A percentile compares a stretch with the other conserved stretches of the same genome.
Evolutionary conservation across 2,888 invertebrate species (phyloP).

Genomic region (Amphipyra berbera): DNA sequence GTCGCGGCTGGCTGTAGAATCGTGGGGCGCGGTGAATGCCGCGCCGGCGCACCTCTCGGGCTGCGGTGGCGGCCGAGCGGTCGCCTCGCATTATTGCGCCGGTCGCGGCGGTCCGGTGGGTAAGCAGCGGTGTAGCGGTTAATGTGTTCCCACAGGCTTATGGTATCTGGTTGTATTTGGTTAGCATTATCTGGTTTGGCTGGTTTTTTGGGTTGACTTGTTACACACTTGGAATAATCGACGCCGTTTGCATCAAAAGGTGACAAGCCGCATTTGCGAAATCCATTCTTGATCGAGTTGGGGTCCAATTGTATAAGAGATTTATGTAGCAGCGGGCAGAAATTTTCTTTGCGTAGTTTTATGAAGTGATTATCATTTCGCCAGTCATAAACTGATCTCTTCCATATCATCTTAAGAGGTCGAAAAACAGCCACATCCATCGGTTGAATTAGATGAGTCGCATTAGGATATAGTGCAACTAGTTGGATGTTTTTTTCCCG

Average conservation of each 20-base stretch:
- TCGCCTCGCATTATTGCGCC: too few relatives aligned
- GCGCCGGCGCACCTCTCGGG: too few relatives aligned
- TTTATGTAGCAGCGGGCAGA: constrained; percentile 9
- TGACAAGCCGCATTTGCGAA: constrained; percentile 5
- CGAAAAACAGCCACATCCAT: constrained; percentile 39
- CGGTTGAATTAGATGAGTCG: constrained; percentile 33
- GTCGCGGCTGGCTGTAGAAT: too few relatives aligned
- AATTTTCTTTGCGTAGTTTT: constrained; percentile 1
- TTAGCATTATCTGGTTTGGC: constrained; percentile 2
- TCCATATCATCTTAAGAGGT: constrained; percentile 17
- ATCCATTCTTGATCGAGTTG: constrained; percentile 4
- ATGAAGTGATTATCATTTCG: constrained; percentile 3
- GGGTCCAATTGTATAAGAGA: not conserved
- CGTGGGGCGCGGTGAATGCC: too few relatives aligned
- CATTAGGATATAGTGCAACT: constrained; percentile 34
- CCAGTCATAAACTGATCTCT: constrained; percentile 4
- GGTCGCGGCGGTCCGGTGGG: too few relatives aligned
- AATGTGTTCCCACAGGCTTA: too few relatives aligned
- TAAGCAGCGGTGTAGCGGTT: too few relatives aligned
- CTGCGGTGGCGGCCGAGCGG: too few relatives aligned
- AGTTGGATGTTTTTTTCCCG: constrained; percentile 32
- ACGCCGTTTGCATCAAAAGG: constrained; percentile 5
- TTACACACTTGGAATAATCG: constrained; percentile 6
- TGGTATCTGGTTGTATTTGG: constrained; percentile 6
- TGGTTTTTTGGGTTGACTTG: not conserved